Evolutionary conservation across 2,113 vertebrate species (phyloP), one percentile per base, ranked within the genome.

Genomic region (Grallaria varia): DNA sequence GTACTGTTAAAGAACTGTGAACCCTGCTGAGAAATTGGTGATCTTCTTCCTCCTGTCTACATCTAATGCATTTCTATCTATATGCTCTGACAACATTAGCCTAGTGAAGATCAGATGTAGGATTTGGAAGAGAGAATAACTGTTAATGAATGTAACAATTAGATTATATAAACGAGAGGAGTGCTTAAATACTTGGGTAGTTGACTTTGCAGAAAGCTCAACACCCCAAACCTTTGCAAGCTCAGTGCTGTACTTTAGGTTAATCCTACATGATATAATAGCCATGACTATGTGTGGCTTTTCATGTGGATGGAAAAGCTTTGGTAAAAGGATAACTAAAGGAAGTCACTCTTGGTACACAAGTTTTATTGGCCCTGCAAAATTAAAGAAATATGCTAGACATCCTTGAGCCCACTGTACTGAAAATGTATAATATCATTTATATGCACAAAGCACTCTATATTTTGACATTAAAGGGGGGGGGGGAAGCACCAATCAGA

Each of bases 81-180:
- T 90, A 83, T 85, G 78, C n/a, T 83, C 67, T 83, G 75, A 83
- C 45, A 79, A 45, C 42, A 60, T 75, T 89, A 64, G 73, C 74
- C 39, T n/a, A 40, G 33, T 60, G 56, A 60, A 96, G 81, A 89
- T 91, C 58, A 79, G 74, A 82, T 78, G 66, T 45, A 89, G 93
- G 78, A 82, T 87, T 75, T 91, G 45, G 37, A 69, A 53, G 67
- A 76, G 45, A 88, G 39, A 89, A 56, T 82, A 82, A 69, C 28
- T 69, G 68, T 73, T 91, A 90, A 85, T 1, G 7, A 89, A 94
- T 64, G 25, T 53, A 93, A 92, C 75, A 90, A 94, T 91, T 93
- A 87, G 59, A 79, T 90, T 85, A 93, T 64, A 79, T 42, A 93
- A 87, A 90, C 86, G 37, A 76, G 47, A 87, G 74, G 21, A 72